Base-by-base conservation (phyloP, 2,888 invertebrate species). In the Epistrophella euchroma region DNA sequence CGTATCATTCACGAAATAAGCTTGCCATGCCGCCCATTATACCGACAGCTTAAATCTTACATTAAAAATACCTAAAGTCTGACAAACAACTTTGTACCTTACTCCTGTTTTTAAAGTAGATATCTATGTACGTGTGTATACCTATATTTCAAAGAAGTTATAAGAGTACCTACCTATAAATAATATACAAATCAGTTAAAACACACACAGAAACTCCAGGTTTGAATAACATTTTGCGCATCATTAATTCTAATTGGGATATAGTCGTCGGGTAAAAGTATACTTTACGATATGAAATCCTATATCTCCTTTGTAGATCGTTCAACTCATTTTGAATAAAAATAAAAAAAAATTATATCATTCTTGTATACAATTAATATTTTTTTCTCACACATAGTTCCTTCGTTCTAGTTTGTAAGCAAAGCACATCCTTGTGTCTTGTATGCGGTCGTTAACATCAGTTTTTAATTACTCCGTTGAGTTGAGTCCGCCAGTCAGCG, bases 381-480 rank as follows among this genome's bases (percentile, higher is more conserved):
- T 50, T 47, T 47, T 35, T 47, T 13, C 47, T 10, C 37, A 50
- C 45, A 47, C 35, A 72, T 25, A 32, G 28, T 28, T 19, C 13
- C 19, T 15, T 37, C 35, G 28, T 25, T 45, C 45, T n/a, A 28
- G 25, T 66, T 66, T 40, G 43, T 45, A 56, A 66, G 55, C 75
- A 50, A 37, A 28, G 40, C 32, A 77, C 19, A 76, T 50, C 11
- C 58, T 22, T 43, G 43, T 25, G 17, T n/a, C 4, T 62, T 60
- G 15, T 19, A 40, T 40, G 19, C 62, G 62, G 19, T 25, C 40
- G 32, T 76, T 37, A 50, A 60, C 50, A 77, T 40, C 60, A 52
- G 70, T 60, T 77, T 70, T 77, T 77, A 70, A 62, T 70, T 77
- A 70, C 60, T 62, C n/a, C 40, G 28, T 37, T 68, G 15, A 28